phyloP scores from a whole-genome alignment of 1,140 invertebrate genomes.

The Brachionus rubens region DNA sequence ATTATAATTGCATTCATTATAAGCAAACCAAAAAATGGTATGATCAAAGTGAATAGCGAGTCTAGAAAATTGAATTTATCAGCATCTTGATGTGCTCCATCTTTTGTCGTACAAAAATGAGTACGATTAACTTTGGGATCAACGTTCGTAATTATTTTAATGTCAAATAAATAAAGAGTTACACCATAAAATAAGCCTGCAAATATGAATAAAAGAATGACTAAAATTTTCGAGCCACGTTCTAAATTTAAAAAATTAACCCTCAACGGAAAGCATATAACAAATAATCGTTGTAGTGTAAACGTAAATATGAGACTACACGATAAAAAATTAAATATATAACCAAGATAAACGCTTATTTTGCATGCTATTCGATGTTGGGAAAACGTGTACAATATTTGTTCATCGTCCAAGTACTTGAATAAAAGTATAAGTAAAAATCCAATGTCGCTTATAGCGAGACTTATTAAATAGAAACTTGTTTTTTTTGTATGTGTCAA shows the following conservation, averaged over 20 bases:
- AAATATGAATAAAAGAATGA: slow-evolving; percentile 2
- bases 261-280: slow-evolving; percentile 39
- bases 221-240: slow-evolving; percentile 10
- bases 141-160: neutral
- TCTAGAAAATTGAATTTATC: slow-evolving; percentile 33
- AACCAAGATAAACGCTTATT: slow-evolving; percentile 28
- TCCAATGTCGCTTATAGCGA: slow-evolving; percentile 34
- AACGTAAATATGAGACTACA: slow-evolving; percentile 30
- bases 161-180: neutral
- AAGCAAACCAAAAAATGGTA: slow-evolving; percentile 40
- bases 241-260: slow-evolving; percentile 29
- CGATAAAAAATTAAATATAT: slow-evolving; percentile 36
- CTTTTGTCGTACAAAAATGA: neutral
- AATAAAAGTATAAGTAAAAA: slow-evolving; percentile 11
- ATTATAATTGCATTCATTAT: slow-evolving; percentile 44
- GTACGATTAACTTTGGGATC: neutral
- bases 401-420: neutral
- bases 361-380: slow-evolving; percentile 9
- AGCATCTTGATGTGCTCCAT: neutral
- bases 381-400: slow-evolving; percentile 3
- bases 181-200: neutral
- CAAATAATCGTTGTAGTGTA: slow-evolving; percentile 37
- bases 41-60: slow-evolving; percentile 27
- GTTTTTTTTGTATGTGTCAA: slow-evolving; percentile 25
- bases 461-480: slow-evolving; percentile 28